Evolutionary conservation across 2,888 invertebrate genomes (phyloP), one percentile per base, ranked within the genome.

Genomic region (Orchesellides sinensis): DNA sequence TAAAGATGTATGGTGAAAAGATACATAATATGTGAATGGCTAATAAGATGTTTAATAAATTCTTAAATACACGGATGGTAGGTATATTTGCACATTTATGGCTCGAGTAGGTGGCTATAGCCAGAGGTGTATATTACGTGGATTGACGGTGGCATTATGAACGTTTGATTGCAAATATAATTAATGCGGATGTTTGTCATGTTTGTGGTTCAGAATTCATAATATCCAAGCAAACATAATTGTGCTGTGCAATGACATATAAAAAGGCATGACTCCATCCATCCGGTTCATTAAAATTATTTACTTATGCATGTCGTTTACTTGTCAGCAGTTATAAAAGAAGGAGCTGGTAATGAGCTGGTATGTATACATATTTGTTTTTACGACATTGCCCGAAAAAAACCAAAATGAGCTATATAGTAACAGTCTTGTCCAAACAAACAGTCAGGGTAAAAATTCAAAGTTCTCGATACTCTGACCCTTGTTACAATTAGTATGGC

Each of bases 161-260:
- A 69, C 68, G 69, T 81, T 74, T 81, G 81, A 66, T 81, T 29
- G 81, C 68, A 21, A 73, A 81, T 68, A 74, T 81, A 81, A 74
- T 81, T 74, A 81, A 81, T 74, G 74, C 59, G 81, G 68, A 81
- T 61, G 69, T 81, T 69, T 54, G 23, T 35, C 25, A 14, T 40
- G 40, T 8, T 40, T 10, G n/a, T n/a, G 40, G 40, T 40, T 10
- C 40, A n/a, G n/a, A n/a, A n/a, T n/a, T n/a, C n/a, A n/a, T n/a
- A n/a, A n/a, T n/a, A n/a, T n/a, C n/a, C n/a, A n/a, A n/a, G n/a
- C n/a, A n/a, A n/a, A n/a, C n/a, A n/a, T n/a, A n/a, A n/a, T n/a
- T n/a, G n/a, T n/a, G n/a, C n/a, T 54, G 54, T 54, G 19, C 54
- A 54, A 19, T 54, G 54, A 54, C 54, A 21, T 23, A 54, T 23